Conservation (phyloP, 2,113 vertebrate genomes). For the Ammodytes marinus region DNA sequence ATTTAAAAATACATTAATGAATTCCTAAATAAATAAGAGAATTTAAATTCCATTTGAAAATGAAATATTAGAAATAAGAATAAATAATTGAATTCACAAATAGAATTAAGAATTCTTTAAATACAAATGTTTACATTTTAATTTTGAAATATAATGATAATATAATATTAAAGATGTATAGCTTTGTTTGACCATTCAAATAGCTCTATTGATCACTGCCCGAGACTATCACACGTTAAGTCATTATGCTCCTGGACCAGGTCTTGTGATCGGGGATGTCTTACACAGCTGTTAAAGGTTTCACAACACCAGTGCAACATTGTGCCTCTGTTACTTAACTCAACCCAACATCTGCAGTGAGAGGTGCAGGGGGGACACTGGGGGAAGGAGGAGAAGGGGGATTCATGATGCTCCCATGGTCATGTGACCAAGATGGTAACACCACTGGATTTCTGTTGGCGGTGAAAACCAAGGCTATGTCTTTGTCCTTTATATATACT, state of each 20-base stretch:
- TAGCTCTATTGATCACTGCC: background rate
- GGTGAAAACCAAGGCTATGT: constrained; percentile 30
- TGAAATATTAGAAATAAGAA: too few species aligned
- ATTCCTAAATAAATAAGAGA: too few species aligned
- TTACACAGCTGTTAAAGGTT: constrained; percentile 49
- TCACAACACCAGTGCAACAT: constrained; percentile 56
- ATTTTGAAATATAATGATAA: background rate
- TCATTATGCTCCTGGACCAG: constrained; percentile 34
- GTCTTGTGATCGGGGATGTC: constrained; percentile 50
- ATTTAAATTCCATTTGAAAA: too few species aligned
- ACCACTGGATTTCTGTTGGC: constrained; percentile 19
- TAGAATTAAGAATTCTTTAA: too few species aligned
- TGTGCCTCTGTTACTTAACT: constrained; percentile 53
- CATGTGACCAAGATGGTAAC: constrained; percentile 73
- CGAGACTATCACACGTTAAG: constrained; percentile 32
- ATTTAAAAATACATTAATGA: too few species aligned
- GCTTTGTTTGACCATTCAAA: background rate
- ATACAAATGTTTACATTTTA: background rate
- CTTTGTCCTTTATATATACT: constrained; percentile 24
- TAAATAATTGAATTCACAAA: too few species aligned
- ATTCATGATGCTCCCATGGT: constrained; percentile 59
- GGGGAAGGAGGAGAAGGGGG: background rate
- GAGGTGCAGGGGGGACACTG: constrained; percentile 35
- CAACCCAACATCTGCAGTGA: constrained; percentile 67
- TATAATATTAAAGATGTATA: background rate